phyloP scores from a whole-genome alignment of 2,888 invertebrate species.

The Oscheius sp. region DNA sequence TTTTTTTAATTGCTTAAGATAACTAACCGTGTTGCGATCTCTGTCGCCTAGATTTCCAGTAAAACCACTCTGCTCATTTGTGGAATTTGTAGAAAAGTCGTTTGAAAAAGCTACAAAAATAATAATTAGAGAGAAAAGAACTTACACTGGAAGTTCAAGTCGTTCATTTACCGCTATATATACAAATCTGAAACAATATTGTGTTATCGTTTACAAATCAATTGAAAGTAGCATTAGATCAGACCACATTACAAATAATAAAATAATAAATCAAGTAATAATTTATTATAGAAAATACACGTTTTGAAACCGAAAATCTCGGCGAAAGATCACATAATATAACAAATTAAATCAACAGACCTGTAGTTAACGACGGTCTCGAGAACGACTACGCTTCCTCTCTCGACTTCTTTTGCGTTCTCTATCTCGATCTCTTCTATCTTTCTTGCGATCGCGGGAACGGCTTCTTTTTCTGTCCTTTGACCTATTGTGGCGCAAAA shows the following conservation, averaged over 20 bases:
- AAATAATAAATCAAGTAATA: not conserved
- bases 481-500: not conserved
- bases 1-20: not conserved
- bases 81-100: constrained; percentile 40
- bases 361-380: not conserved
- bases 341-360: constrained; percentile 12
- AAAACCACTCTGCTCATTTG: constrained; percentile 46
- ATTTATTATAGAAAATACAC: constrained; percentile 12
- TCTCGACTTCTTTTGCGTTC: constrained; percentile 20
- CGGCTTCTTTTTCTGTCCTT: constrained; percentile 26
- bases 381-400: not conserved
- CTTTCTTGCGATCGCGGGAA: constrained; percentile 28
- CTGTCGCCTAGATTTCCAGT: constrained; percentile 48
- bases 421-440: constrained; percentile 28
- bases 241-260: not conserved
- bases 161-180: constrained; percentile 28
- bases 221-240: not conserved
- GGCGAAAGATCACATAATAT: constrained; percentile 8
- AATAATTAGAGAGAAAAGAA: constrained; percentile 15
- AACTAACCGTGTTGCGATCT: constrained; percentile 25
- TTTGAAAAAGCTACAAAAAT: constrained; percentile 18
- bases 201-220: not conserved
- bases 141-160: constrained; percentile 59
- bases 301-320: constrained; percentile 1
- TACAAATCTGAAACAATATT: constrained; percentile 1